Evolutionary conservation across 2,888 invertebrate genomes (phyloP).

Genomic region (Ormyrus rosae): DNA sequence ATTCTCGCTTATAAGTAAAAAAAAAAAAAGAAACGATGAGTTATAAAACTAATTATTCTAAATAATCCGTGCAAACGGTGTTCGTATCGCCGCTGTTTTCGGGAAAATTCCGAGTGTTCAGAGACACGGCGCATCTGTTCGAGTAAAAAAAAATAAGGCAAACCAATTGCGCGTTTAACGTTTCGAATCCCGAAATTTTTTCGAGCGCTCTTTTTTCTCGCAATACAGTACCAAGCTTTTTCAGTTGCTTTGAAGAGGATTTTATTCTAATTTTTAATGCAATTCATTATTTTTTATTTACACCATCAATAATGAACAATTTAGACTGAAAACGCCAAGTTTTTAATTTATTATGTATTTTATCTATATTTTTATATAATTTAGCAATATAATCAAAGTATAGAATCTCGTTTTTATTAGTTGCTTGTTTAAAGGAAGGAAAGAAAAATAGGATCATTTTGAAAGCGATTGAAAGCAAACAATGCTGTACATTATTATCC

Average conservation of each 20-base stretch:
- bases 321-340: too few relatives aligned
- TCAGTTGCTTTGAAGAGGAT: constrained; percentile 22
- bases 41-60: constrained; percentile 31
- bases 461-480: constrained; percentile 24
- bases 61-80: constrained; percentile 6
- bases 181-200: constrained; percentile 2
- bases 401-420: neutral
- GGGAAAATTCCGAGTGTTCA: constrained; percentile 13
- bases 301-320: too few relatives aligned
- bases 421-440: neutral
- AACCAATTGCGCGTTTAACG: neutral
- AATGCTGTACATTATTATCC: constrained; percentile 21
- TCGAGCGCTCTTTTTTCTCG: constrained; percentile 1
- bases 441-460: constrained; percentile 2
- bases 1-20: constrained; percentile 23
- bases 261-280: neutral
- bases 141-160: neutral
- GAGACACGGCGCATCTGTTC: neutral
- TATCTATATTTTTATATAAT: neutral
- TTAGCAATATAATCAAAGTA: neutral
- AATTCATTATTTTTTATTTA: neutral
- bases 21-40: constrained; percentile 2
- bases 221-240: constrained; percentile 1
- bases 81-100: neutral
- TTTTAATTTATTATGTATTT: neutral